phyloP scores from a whole-genome alignment of 2,888 invertebrate genomes.

The Hemistola chrysoprasaria region DNA sequence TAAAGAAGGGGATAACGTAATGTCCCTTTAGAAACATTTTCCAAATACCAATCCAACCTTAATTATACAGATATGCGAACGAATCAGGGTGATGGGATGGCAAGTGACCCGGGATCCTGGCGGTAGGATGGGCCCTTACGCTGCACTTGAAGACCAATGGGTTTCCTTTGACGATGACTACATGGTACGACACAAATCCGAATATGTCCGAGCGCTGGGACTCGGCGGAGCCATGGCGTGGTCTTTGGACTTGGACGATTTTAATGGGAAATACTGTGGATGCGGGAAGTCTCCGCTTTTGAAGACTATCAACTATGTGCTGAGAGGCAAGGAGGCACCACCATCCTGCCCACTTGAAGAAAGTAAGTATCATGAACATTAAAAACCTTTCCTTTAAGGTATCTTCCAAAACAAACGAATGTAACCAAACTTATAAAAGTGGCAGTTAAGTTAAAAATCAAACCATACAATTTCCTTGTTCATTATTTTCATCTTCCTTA shows the following conservation, averaged over 20 bases:
- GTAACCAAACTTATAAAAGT: too few species aligned
- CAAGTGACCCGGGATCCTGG: conserved; percentile 88
- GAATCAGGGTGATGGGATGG: conserved; percentile 89
- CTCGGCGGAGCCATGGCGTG: conserved; percentile 95
- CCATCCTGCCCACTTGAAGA: conserved; percentile 74
- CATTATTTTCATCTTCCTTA: too few species aligned
- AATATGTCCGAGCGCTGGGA: conserved; percentile 89
- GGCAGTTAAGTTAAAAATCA: too few species aligned
- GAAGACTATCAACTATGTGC: conserved; percentile 89
- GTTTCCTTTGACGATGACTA: conserved; percentile 95
- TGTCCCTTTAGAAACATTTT: too few species aligned
- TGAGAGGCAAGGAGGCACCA: conserved; percentile 86
- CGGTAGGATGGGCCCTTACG: conserved; percentile 94
- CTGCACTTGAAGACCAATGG: conserved; percentile 93
- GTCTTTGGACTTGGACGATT: conserved; percentile 94
- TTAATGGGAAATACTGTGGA: conserved; percentile 87
- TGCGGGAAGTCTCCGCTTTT: conserved; percentile 92
- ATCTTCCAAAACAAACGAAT: too few species aligned
- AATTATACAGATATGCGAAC: conserved; percentile 87
- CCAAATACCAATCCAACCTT: background rate
- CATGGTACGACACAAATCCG: conserved; percentile 92
- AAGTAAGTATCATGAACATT: conserved; percentile 45
- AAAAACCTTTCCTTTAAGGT: too few species aligned
- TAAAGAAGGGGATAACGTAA: too few species aligned
- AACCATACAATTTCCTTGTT: too few species aligned